A percentile compares a stretch with the other conserved stretches of the same genome.
Evolutionary conservation across 92 coral and sea anemone genomes (phyloP).

Genomic region (Paragorgia papillata): DNA sequence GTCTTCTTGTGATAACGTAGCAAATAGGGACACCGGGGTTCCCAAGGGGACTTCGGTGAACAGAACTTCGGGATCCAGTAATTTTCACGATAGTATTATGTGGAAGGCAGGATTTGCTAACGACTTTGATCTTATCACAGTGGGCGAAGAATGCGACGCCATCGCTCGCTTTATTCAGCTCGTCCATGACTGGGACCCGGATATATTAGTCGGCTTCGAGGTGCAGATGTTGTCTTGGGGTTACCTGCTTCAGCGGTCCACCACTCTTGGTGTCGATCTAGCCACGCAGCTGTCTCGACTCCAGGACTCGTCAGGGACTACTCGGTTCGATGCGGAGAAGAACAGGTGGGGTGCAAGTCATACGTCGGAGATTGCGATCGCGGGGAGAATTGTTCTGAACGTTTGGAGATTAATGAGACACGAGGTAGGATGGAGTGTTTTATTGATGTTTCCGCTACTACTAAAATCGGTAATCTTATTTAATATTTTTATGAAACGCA

Average conservation of each 20-base stretch:
- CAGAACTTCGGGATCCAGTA: background rate
- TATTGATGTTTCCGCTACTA: too few species aligned
- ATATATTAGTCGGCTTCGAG: conserved; percentile 86
- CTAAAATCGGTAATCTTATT: too few species aligned
- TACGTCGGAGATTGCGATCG: conserved; percentile 80
- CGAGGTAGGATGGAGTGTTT: conserved; percentile 71
- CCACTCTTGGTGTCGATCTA: conserved; percentile 82
- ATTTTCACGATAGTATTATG: background rate
- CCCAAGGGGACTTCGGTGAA: background rate
- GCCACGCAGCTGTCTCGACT: conserved; percentile 78
- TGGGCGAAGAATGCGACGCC: conserved; percentile 75
- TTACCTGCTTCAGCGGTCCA: conserved; percentile 83
- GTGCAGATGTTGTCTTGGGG: conserved; percentile 99
- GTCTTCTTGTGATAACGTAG: background rate
- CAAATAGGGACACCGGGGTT: background rate
- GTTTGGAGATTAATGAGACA: conserved; percentile 98
- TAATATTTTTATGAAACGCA: too few species aligned
- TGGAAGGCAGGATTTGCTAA: conserved; percentile 7
- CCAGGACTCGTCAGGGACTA: conserved; percentile 74
- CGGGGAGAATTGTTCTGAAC: conserved; percentile 89
- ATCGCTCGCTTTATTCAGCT: conserved; percentile 66
- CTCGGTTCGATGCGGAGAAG: conserved; percentile 91
- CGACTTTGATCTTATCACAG: conserved; percentile 55
- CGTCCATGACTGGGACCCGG: conserved; percentile 90
- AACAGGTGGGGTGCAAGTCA: conserved; percentile 93